Conservation (phyloP, 2,888 invertebrate species). For the Oscheius onirici region DNA sequence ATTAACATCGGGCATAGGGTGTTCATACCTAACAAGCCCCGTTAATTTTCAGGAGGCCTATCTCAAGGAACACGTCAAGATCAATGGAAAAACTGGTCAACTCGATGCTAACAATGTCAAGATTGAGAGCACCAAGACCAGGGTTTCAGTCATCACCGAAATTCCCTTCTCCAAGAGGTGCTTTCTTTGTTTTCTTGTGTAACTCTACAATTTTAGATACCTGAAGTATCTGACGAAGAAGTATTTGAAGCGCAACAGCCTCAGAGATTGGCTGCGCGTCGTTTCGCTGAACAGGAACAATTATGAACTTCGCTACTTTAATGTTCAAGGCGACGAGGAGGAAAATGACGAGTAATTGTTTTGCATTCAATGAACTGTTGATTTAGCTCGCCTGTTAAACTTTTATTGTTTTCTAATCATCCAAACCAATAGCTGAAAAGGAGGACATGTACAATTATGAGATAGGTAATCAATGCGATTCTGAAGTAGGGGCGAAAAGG, state of each 20-base stretch:
- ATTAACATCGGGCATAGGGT: constrained; percentile 53
- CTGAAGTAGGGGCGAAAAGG: too few relatives aligned
- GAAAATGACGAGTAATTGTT: constrained; percentile 72
- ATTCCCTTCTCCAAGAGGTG: constrained; percentile 81
- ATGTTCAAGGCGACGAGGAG: constrained; percentile 78
- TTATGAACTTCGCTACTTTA: constrained; percentile 99
- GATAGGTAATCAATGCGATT: too few relatives aligned
- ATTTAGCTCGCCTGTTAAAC: too few relatives aligned
- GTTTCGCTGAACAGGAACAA: constrained; percentile 95
- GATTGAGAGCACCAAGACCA: constrained; percentile 91
- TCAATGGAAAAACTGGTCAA: constrained; percentile 94
- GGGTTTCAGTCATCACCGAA: constrained; percentile 89
- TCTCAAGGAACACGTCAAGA: constrained; percentile 79
- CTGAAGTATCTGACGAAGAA: constrained; percentile 99
- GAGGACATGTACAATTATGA: too few relatives aligned
- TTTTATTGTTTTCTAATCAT: too few relatives aligned
- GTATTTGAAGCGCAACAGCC: constrained; percentile 98
- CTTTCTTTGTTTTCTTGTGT: not conserved
- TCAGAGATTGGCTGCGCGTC: constrained; percentile 97
- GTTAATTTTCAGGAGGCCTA: constrained; percentile 74
- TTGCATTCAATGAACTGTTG: not conserved
- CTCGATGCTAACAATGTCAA: constrained; percentile 90
- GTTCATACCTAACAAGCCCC: constrained; percentile 62
- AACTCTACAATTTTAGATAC: constrained; percentile 78
- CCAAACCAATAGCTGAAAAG: too few relatives aligned